Percentiles rank a stretch among this genome's conserved stretches.
phyloP scores from a whole-genome alignment of 2,888 invertebrate genomes.

The Drosophila pegasa region DNA sequence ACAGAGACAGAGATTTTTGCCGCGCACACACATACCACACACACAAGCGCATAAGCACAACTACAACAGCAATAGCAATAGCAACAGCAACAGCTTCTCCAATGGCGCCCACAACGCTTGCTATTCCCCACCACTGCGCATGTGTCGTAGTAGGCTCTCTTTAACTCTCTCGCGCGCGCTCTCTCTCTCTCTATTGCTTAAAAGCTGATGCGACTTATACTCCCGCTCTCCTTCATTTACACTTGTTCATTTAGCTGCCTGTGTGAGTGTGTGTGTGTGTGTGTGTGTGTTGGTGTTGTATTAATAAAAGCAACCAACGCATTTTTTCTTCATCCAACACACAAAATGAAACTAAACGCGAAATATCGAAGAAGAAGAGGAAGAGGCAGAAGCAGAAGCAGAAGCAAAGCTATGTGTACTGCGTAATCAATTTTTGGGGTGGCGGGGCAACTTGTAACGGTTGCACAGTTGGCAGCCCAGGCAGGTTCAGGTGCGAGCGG shows the following conservation, averaged over 20 bases:
- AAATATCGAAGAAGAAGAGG: slow-evolving; percentile 44
- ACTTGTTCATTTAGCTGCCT: slow-evolving; percentile 46
- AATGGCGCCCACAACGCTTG: slow-evolving; percentile 9
- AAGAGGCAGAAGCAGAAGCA: too few relatives aligned
- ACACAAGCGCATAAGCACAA: slow-evolving; percentile 38
- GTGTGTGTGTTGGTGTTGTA: slow-evolving; percentile 57
- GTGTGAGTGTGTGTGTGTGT: slow-evolving; percentile 11
- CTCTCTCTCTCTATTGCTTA: slow-evolving; percentile 24
- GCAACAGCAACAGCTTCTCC: slow-evolving; percentile 52
- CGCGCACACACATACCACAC: slow-evolving; percentile 58
- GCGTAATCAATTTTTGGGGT: slow-evolving; percentile 71
- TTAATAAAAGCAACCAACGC: slow-evolving; percentile 78
- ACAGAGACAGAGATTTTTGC: slow-evolving; percentile 64
- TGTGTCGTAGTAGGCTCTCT: slow-evolving; percentile 20
- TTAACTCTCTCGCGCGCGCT: not conserved
- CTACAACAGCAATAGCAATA: slow-evolving; percentile 38
- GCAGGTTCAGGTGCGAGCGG: slow-evolving; percentile 11
- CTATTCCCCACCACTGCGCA: slow-evolving; percentile 47
- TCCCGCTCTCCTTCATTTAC: slow-evolving; percentile 49
- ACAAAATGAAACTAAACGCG: slow-evolving; percentile 61
- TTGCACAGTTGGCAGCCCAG: slow-evolving; percentile 59
- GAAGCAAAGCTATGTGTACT: slow-evolving; percentile 55
- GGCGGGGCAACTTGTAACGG: slow-evolving; percentile 40
- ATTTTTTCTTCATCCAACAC: slow-evolving; percentile 67
- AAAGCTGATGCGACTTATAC: slow-evolving; percentile 48